These are phyloP conservation scores for Troides aeacus DNA, from an alignment of 2,888 invertebrate genomes.

Conservation along the genomic window DNA sequence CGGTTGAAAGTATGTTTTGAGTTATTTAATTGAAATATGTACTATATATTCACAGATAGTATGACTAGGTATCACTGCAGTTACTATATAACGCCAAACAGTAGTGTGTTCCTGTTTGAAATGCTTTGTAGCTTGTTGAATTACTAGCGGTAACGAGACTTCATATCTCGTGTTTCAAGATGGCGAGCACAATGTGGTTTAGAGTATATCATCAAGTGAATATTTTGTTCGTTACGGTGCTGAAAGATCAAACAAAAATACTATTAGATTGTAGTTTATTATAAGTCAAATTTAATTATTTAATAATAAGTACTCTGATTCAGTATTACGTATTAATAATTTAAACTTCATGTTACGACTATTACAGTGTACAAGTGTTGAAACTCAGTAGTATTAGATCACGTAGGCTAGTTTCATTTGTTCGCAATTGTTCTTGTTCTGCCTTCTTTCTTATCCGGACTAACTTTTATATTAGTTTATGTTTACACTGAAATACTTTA, in stretches of 20 bases:
- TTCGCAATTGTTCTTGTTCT: slow-evolving; percentile 28
- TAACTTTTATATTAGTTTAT: slow-evolving; percentile 26
- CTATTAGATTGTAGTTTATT: too few species aligned
- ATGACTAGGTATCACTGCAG: too few species aligned
- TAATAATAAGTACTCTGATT: neutral
- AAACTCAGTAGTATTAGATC: slow-evolving; percentile 22
- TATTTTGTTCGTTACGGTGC: too few species aligned
- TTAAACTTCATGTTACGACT: slow-evolving; percentile 16
- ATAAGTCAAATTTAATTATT: neutral
- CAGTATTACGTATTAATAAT: neutral
- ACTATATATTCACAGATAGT: neutral
- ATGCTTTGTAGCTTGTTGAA: too few species aligned
- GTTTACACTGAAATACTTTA: slow-evolving; percentile 3
- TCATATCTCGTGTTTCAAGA: too few species aligned
- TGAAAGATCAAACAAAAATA: too few species aligned
- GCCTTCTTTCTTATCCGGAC: slow-evolving; percentile 4
- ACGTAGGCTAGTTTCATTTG: slow-evolving; percentile 29
- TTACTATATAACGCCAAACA: too few species aligned
- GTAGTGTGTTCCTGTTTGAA: too few species aligned
- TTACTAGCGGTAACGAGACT: too few species aligned
- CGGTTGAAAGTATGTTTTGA: neutral
- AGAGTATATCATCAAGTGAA: too few species aligned
- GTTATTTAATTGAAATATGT: neutral
- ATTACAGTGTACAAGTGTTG: slow-evolving; percentile 14
- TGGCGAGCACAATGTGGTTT: too few species aligned